Evolutionary conservation across 2,113 vertebrate genomes (phyloP).

Genomic region (Paramormyrops kingsleyae): DNA sequence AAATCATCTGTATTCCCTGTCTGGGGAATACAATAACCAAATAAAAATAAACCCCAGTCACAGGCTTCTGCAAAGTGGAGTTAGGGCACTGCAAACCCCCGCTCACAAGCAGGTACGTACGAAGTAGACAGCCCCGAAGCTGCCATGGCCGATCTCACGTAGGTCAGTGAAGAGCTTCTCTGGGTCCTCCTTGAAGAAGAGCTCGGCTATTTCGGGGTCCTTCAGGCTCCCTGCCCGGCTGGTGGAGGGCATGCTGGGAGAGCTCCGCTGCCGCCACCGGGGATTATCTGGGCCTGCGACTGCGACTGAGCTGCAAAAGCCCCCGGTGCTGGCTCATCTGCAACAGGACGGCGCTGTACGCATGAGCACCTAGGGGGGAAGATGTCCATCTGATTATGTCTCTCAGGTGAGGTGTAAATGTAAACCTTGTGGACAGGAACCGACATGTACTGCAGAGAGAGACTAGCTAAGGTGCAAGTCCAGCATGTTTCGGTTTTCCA

Average conservation of each 20-base stretch:
- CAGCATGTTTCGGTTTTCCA: neutral
- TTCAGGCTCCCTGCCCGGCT: slow-evolving; percentile 95
- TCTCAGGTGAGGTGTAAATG: too few species aligned
- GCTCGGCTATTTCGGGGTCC: slow-evolving; percentile 93
- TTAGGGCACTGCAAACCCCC: neutral
- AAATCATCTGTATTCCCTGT: neutral
- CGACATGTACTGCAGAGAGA: neutral
- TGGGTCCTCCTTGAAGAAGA: slow-evolving; percentile 97
- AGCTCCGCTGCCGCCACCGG: slow-evolving; percentile 52
- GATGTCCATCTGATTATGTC: too few species aligned
- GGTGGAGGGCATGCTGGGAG: slow-evolving; percentile 91
- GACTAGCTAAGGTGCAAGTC: neutral
- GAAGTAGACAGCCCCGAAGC: slow-evolving; percentile 98
- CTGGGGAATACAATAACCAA: neutral
- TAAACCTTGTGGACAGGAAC: too few species aligned
- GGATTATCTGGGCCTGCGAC: slow-evolving; percentile 80
- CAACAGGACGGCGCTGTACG: slow-evolving; percentile 77
- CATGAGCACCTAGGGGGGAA: slow-evolving; percentile 67
- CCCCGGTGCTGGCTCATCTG: slow-evolving; percentile 89
- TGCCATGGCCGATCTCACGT: slow-evolving; percentile 98
- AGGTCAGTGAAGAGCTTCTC: slow-evolving; percentile 96
- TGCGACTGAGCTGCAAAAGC: slow-evolving; percentile 68
- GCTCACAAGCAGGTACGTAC: slow-evolving; percentile 60
- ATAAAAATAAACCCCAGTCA: neutral
- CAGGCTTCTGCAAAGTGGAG: neutral